Evolutionary conservation across 2,113 vertebrate genomes (phyloP).

Genomic region (Pterocles gutturalis): DNA sequence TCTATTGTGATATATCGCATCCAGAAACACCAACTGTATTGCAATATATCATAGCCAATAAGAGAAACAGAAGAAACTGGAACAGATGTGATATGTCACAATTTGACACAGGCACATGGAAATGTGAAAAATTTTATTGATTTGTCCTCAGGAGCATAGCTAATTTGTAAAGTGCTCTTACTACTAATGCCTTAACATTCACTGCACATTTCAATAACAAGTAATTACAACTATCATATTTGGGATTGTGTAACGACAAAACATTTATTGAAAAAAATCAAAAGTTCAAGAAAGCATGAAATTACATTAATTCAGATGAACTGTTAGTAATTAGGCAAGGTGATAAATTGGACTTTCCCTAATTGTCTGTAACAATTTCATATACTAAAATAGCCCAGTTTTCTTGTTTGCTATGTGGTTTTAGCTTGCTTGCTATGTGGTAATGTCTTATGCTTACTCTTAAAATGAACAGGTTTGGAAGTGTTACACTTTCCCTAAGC

Average conservation of each 20-base stretch:
- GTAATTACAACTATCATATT: slow-evolving; percentile 39
- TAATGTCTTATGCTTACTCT: not conserved
- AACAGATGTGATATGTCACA: not conserved
- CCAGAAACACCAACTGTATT: not conserved
- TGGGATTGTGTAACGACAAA: slow-evolving; percentile 57
- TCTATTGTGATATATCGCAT: not conserved
- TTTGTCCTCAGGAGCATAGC: not conserved
- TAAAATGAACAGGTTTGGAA: not conserved
- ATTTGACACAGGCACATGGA: not conserved
- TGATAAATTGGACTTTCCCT: slow-evolving; percentile 38
- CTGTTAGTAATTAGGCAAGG: slow-evolving; percentile 42
- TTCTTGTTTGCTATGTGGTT: not conserved
- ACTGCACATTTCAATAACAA: slow-evolving; percentile 11
- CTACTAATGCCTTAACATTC: not conserved
- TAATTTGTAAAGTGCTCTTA: slow-evolving; percentile 12
- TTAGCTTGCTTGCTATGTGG: not conserved
- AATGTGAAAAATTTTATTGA: not conserved
- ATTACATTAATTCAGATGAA: slow-evolving; percentile 63
- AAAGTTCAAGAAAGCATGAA: slow-evolving; percentile 65
- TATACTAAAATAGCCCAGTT: not conserved
- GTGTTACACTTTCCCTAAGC: not conserved
- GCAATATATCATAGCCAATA: not conserved
- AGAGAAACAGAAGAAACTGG: not conserved
- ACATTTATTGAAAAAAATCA: slow-evolving; percentile 23
- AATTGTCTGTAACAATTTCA: slow-evolving; percentile 24